phyloP scores from a whole-genome alignment of 2,797 vertebrate genomes.

The Hippopotamyrus pictus region DNA sequence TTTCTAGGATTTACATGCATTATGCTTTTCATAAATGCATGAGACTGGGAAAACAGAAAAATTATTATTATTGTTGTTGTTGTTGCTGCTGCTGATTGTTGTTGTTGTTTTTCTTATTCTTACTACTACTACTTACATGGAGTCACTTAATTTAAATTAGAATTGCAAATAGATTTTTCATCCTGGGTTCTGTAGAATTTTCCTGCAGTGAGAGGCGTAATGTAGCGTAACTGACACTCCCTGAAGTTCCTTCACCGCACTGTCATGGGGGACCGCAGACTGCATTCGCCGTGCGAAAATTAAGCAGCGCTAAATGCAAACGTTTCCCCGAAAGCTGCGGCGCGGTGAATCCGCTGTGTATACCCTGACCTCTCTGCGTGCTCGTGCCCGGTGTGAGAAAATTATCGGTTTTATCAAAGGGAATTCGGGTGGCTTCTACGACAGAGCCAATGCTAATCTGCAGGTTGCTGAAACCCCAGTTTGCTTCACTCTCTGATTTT shows the following conservation, averaged over 20 bases:
- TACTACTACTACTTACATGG: conserved; percentile 34
- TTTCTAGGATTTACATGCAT: neutral
- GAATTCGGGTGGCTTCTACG: neutral
- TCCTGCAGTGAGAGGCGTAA: conserved; percentile 40
- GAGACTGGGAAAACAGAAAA: conserved; percentile 25
- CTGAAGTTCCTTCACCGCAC: conserved; percentile 26
- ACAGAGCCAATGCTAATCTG: neutral
- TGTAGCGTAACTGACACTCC: conserved; percentile 37
- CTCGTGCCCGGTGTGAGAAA: neutral
- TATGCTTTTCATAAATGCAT: neutral
- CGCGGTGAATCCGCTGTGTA: neutral
- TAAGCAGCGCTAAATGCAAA: neutral
- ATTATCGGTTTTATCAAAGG: neutral
- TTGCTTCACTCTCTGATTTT: neutral
- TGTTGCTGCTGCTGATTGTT: neutral
- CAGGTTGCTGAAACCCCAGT: neutral
- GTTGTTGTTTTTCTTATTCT: neutral
- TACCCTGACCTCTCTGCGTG: neutral
- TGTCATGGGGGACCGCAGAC: conserved; percentile 23
- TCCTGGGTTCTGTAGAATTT: conserved; percentile 28
- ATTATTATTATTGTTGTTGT: neutral
- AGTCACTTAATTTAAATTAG: conserved; percentile 36
- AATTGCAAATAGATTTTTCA: conserved; percentile 44
- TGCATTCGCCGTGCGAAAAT: conserved; percentile 19
- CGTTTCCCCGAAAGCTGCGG: neutral